Evolutionary conservation across 2,797 vertebrate species (phyloP).

Genomic region (Lithobates sylvaticus): DNA sequence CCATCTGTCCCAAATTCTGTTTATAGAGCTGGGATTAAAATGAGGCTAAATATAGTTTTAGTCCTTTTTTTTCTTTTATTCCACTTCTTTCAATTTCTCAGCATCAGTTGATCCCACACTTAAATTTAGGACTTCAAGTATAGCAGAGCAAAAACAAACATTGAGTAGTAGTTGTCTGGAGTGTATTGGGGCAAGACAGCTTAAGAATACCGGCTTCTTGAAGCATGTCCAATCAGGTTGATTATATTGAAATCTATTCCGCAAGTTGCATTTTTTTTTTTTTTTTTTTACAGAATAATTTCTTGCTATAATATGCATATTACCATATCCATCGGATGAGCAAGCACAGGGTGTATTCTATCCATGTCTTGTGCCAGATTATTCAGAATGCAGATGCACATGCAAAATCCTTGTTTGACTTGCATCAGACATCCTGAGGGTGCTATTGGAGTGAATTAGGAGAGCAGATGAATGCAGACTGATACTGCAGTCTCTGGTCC

Average conservation of each 20-base stretch:
- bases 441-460: not conserved
- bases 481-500: not conserved
- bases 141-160: not conserved
- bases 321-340: not conserved
- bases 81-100: not conserved
- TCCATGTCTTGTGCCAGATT: not conserved
- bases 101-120: too few relatives aligned
- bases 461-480: not conserved
- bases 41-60: not conserved
- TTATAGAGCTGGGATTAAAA: slow-evolving; percentile 10
- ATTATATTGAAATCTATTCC: not conserved
- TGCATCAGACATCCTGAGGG: not conserved
- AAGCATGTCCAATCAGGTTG: not conserved
- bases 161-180: not conserved
- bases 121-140: not conserved
- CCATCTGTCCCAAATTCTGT: slow-evolving; percentile 33
- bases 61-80: not conserved
- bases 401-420: not conserved
- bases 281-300: not conserved
- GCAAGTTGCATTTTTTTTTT: not conserved
- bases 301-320: not conserved
- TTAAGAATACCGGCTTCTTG: not conserved
- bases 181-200: not conserved
- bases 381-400: not conserved
- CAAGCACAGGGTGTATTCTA: not conserved